Percentiles rank a stretch among this genome's conserved stretches.
Evolutionary conservation across 2,113 vertebrate species (phyloP).

Genomic region (Baryphthengus martii): DNA sequence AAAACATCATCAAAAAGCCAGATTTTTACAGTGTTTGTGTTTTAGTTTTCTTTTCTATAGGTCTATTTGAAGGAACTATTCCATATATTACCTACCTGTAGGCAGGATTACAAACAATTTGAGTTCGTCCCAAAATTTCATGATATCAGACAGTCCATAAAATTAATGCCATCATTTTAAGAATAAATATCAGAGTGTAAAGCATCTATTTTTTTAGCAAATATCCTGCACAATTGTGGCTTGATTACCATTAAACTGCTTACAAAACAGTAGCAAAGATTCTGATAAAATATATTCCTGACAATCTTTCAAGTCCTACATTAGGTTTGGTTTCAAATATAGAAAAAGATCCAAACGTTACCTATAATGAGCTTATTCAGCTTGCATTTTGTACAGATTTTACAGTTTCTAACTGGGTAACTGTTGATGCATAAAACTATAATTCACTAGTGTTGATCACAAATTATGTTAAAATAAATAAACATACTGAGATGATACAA

Average conservation of each 20-base stretch:
- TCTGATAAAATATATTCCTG: neutral
- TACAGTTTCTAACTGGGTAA: neutral
- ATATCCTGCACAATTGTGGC: neutral
- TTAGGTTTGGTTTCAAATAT: neutral
- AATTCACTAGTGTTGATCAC: neutral
- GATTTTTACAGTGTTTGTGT: neutral
- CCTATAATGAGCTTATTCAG: neutral
- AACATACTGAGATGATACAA: neutral
- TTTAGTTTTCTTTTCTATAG: neutral
- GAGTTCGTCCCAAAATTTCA: neutral
- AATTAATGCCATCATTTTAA: neutral
- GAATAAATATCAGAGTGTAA: neutral
- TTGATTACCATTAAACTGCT: neutral
- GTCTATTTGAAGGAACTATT: neutral
- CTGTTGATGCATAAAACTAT: neutral
- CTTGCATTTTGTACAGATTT: neutral
- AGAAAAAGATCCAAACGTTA: neutral
- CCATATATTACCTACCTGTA: neutral
- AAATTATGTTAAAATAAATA: conserved; percentile 47
- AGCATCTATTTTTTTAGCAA: conserved; percentile 10
- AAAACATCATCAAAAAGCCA: neutral
- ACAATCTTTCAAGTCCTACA: neutral
- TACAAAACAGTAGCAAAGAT: neutral
- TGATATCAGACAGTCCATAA: neutral
- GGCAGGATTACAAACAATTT: neutral